phyloP scores from a whole-genome alignment of 1,140 invertebrate species.

The Glossosoma conforme region DNA sequence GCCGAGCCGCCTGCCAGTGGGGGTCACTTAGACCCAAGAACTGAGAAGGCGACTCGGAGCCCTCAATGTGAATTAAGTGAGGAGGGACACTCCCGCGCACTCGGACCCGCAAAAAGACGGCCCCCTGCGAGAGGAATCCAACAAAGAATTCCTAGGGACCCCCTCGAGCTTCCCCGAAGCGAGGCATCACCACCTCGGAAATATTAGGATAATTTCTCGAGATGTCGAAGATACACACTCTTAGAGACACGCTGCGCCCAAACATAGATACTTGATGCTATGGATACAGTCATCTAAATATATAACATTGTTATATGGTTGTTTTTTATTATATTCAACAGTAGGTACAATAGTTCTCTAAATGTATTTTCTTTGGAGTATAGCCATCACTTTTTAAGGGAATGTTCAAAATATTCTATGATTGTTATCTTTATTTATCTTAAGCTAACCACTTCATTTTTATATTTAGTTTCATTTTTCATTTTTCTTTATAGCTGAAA shows the following conservation, averaged over 20 bases:
- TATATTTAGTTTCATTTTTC: too few relatives aligned
- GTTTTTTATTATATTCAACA: too few relatives aligned
- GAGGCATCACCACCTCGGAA: constrained; percentile 15
- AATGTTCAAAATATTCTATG: too few relatives aligned
- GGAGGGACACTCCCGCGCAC: constrained; percentile 14
- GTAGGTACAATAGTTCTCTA: too few relatives aligned
- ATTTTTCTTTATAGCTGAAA: too few relatives aligned
- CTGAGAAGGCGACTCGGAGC: constrained; percentile 34
- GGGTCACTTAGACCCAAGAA: constrained; percentile 39
- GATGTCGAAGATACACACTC: constrained; percentile 3
- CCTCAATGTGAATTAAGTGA: constrained; percentile 20
- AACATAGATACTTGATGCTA: too few relatives aligned
- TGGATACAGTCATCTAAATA: background rate
- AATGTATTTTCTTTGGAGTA: too few relatives aligned
- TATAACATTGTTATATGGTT: too few relatives aligned
- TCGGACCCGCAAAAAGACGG: background rate
- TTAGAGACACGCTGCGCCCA: too few relatives aligned
- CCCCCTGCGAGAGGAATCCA: constrained; percentile 27
- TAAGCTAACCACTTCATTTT: too few relatives aligned
- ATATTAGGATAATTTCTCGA: constrained; percentile 17
- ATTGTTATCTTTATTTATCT: too few relatives aligned
- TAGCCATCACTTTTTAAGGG: too few relatives aligned
- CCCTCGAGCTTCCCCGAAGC: constrained; percentile 12
- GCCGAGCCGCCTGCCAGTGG: constrained; percentile 27
- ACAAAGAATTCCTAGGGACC: constrained; percentile 22